A percentile compares a stretch with the other conserved stretches of the same genome.
These are phyloP conservation scores for Scarus forsteni DNA, from an alignment of 2,797 vertebrate genomes.

Conservation along the genomic window DNA sequence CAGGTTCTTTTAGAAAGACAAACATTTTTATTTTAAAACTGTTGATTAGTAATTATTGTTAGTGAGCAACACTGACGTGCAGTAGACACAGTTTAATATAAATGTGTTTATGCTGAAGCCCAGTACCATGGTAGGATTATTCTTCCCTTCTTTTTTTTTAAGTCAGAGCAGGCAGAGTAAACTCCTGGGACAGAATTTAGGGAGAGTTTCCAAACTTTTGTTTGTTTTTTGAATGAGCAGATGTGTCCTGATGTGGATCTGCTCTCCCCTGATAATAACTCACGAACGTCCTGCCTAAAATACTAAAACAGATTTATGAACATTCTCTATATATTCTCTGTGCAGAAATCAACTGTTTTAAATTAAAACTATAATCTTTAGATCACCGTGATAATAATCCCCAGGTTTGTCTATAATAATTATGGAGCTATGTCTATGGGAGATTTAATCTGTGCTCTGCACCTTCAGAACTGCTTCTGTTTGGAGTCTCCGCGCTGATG, in stretches of 20 bases:
- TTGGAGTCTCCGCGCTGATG: constrained; percentile 29
- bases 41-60: too few relatives aligned
- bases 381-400: neutral
- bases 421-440: neutral
- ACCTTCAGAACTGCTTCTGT: constrained; percentile 24
- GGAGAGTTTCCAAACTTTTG: constrained; percentile 61
- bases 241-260: constrained; percentile 35
- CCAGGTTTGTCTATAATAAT: neutral
- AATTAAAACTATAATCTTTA: too few relatives aligned
- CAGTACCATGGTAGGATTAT: constrained; percentile 1
- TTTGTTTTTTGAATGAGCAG: constrained; percentile 39
- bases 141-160: neutral
- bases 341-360: too few relatives aligned
- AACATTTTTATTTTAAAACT: too few relatives aligned
- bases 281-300: constrained; percentile 2
- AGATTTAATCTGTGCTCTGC: neutral
- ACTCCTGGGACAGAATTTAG: constrained; percentile 46
- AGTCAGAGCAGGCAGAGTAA: neutral
- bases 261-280: constrained; percentile 31
- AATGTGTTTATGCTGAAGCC: neutral
- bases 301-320: constrained; percentile 3
- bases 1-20: too few relatives aligned
- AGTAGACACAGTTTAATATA: too few relatives aligned
- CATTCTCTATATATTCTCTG: neutral
- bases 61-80: too few relatives aligned